Evolutionary conservation across 2,113 vertebrate genomes (phyloP).

Genomic region (Sprattus sprattus): DNA sequence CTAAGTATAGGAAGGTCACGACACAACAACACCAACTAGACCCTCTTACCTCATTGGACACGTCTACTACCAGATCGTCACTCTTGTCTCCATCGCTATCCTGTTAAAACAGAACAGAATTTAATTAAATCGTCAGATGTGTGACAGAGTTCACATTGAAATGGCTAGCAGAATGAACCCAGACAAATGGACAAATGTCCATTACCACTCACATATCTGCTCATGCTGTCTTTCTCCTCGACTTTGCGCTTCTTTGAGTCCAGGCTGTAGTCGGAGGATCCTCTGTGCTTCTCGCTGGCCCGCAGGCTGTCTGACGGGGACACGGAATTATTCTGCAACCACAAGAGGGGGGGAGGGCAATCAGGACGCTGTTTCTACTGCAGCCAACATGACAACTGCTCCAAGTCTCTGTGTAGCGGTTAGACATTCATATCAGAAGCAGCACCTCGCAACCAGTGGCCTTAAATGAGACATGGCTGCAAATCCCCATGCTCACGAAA

Average conservation of each 20-base stretch:
- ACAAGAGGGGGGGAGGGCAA: not conserved
- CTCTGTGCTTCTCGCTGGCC: slow-evolving; percentile 88
- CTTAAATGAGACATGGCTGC: slow-evolving; percentile 35
- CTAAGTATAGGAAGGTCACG: not conserved
- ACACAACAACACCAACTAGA: not conserved
- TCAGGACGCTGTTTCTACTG: not conserved
- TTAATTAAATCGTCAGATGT: not conserved
- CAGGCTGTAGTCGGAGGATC: slow-evolving; percentile 84
- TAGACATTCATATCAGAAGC: slow-evolving; percentile 35
- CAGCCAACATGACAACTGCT: not conserved
- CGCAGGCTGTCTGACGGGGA: slow-evolving; percentile 92
- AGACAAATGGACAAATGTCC: not conserved
- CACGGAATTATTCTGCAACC: slow-evolving; percentile 87
- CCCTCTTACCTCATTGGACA: slow-evolving; percentile 88
- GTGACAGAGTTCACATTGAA: not conserved
- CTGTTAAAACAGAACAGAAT: slow-evolving; percentile 61
- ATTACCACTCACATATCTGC: slow-evolving; percentile 83
- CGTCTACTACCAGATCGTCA: slow-evolving; percentile 93
- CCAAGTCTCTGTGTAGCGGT: not conserved
- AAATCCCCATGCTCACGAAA: slow-evolving; percentile 38
- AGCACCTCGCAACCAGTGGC: slow-evolving; percentile 25
- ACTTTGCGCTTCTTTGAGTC: slow-evolving; percentile 94
- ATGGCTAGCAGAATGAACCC: not conserved
- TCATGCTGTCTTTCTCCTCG: slow-evolving; percentile 93
- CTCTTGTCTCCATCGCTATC: slow-evolving; percentile 98